Evolutionary conservation across 1,140 invertebrate genomes (phyloP).

Genomic region (Lasaia peninsularis): DNA sequence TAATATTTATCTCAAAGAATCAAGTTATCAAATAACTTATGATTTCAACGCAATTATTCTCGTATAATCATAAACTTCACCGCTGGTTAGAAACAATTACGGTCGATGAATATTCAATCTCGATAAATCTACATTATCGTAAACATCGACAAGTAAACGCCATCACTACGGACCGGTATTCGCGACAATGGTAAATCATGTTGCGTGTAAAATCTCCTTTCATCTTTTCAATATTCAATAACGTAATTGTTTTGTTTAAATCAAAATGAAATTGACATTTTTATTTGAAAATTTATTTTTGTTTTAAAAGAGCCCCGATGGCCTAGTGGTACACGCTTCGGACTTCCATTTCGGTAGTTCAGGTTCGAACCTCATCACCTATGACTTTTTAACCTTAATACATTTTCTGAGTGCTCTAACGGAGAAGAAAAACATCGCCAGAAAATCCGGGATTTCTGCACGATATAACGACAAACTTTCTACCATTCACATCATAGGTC

Average conservation of each 20-base stretch:
- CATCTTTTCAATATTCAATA: conserved; percentile 1
- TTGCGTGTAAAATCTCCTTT: background rate
- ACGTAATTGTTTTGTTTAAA: background rate
- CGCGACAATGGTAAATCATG: conserved; percentile 28
- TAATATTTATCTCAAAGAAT: conserved; percentile 8
- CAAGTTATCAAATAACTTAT: conserved; percentile 8
- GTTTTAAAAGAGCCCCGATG: no score
- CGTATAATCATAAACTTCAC: conserved; percentile 37
- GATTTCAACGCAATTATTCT: conserved; percentile 12
- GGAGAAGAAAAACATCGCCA: no score
- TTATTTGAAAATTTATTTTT: background rate
- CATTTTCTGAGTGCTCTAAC: no score
- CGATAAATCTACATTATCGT: conserved; percentile 46
- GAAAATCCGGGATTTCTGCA: no score
- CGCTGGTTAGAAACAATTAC: conserved; percentile 48
- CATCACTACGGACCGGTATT: conserved; percentile 39
- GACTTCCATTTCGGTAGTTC: no score
- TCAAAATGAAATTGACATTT: background rate
- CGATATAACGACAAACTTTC: no score
- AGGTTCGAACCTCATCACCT: no score
- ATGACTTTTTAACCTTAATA: no score
- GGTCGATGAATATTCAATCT: conserved; percentile 48
- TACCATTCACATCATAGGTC: no score
- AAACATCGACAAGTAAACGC: conserved; percentile 50
- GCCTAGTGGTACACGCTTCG: no score